These are phyloP conservation scores for Rhagophthalmus giganteus DNA, from an alignment of 2,888 invertebrate genomes.

Conservation along the genomic window DNA sequence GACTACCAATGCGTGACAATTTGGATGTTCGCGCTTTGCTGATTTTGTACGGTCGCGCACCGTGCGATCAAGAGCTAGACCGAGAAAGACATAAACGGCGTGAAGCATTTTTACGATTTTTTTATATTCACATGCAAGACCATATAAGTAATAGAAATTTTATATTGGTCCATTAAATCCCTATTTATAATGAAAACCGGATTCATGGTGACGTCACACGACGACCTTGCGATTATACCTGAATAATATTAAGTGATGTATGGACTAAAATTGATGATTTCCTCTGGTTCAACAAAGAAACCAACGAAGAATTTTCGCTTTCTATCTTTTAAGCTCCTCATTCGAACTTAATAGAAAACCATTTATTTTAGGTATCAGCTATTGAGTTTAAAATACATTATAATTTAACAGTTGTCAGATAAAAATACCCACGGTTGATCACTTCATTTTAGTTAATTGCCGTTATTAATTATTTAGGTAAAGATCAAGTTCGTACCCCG, in stretches of 20 bases:
- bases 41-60: neutral
- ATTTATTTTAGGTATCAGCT: conserved; percentile 19
- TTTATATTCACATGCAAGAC: conserved; percentile 19
- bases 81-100: conserved; percentile 4
- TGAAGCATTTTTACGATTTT: conserved; percentile 12
- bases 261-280: conserved; percentile 37
- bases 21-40: conserved; percentile 7
- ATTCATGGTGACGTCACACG: conserved; percentile 34
- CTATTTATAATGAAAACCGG: conserved; percentile 36
- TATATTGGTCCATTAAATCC: conserved; percentile 34
- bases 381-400: conserved; percentile 10
- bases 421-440: conserved; percentile 13
- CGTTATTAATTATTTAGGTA: conserved; percentile 15
- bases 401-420: conserved; percentile 18
- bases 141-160: conserved; percentile 31
- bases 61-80: neutral
- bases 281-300: conserved; percentile 24
- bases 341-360: conserved; percentile 18
- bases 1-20: conserved; percentile 18
- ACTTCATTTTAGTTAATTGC: conserved; percentile 20
- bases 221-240: conserved; percentile 34
- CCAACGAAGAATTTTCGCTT: conserved; percentile 16
- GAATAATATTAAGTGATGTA: conserved; percentile 37
- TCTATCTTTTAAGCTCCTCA: conserved; percentile 8
- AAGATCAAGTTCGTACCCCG: conserved; percentile 10